Evolutionary conservation across 2,797 vertebrate genomes (phyloP), one percentile per base, ranked within the genome.

Genomic region (Spea hammondii): DNA sequence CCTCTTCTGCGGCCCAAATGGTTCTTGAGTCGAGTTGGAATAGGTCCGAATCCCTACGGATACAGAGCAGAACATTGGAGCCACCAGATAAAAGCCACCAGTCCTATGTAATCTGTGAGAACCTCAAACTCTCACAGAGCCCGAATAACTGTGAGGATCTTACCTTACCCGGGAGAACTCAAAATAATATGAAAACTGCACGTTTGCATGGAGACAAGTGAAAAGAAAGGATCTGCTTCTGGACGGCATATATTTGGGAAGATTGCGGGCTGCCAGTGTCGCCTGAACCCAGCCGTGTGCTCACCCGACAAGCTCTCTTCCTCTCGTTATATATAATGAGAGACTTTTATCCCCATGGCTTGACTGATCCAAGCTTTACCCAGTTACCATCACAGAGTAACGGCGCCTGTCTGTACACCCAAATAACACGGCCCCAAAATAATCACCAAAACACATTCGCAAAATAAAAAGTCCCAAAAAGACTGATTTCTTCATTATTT

Each of bases 1-100:
- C 97, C 84, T 99, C 96, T 87, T 99, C 95, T 0, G 93, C 95
- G 0, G 97, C 96, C 97, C 97, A 99, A 88, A 99, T 97, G 8
- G 95, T 96, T 57, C 96, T 92, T 0, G 95, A 95, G 90, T 99
- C 97, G 0, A 99, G 93, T 83, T 97, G 91, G 83, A 96, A 97
- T 83, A 99, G 89, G 85, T 98, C 96, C 0, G 97, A 95, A 85
- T 97, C 96, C 87, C 97, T 99, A 87, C 0, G 84, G 82, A 64
- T 80, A 62, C 14, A 79, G 1, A 4, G 45, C 4, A 54, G 32
- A 32, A 32, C 32, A 32, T 32, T 32, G 32, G 32, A 32, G 32
- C 32, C 32, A 32, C 32, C 32, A 32, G 32, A 17, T 17, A 17
- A 17, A 17, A 32, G 32, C 32, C 32, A 32, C 32, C 32, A 32